A percentile compares a stretch with the other conserved stretches of the same genome.
Evolutionary conservation across 2,113 vertebrate species (phyloP).

Genomic region (Emberiza fucata): DNA sequence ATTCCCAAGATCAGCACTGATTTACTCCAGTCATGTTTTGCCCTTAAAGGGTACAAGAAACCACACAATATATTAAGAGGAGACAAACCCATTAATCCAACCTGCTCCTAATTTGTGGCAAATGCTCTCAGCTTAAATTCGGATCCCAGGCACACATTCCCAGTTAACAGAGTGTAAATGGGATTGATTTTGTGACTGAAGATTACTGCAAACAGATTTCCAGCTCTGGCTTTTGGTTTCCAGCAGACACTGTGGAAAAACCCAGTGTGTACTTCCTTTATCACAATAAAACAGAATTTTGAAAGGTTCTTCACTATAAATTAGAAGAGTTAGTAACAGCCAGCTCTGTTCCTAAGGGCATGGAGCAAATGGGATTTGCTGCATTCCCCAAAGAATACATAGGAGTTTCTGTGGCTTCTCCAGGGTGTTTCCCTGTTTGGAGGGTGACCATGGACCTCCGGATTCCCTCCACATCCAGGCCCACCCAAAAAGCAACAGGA

Average conservation of each 20-base stretch:
- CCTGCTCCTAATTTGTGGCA: not conserved
- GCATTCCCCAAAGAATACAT: accelerated
- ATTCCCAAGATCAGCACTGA: not conserved
- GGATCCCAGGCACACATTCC: not conserved
- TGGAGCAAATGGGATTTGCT: not conserved
- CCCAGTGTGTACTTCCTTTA: not conserved
- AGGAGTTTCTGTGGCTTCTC: not conserved
- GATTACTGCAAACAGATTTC: not conserved
- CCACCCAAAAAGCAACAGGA: not conserved
- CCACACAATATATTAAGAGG: not conserved
- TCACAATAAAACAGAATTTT: not conserved
- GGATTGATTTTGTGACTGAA: not conserved
- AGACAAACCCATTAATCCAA: not conserved
- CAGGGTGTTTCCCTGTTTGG: not conserved
- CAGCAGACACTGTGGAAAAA: not conserved
- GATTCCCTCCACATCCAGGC: not conserved
- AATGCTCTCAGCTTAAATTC: not conserved
- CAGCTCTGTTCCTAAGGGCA: not conserved
- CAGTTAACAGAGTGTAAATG: not conserved
- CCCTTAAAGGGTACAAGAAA: not conserved
- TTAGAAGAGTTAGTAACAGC: not conserved
- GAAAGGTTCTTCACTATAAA: not conserved
- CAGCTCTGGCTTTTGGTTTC: not conserved
- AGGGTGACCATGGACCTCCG: accelerated
- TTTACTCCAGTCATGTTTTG: not conserved